Percentiles rank a stretch among this genome's conserved stretches.
Evolutionary conservation across 2,888 invertebrate species (phyloP).

Genomic region (Physocephala rufipes): DNA sequence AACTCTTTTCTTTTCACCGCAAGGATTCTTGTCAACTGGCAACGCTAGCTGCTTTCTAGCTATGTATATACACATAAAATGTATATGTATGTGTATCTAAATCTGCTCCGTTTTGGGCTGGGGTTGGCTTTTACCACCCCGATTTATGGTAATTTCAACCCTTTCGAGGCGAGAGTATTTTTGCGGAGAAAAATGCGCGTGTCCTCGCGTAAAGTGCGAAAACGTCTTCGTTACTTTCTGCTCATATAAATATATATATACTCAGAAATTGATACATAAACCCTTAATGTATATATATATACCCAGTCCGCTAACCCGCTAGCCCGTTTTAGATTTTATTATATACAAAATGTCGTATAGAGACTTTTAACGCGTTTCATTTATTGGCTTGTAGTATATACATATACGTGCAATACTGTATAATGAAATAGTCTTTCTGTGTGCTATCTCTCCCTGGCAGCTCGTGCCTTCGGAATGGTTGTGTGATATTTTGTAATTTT

Average conservation of each 20-base stretch:
- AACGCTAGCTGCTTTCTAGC: slow-evolving; percentile 7
- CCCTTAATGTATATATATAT: neutral
- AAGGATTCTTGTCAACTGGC: slow-evolving; percentile 12
- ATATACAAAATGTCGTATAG: too few species aligned
- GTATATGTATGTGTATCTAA: neutral
- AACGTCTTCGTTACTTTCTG: slow-evolving; percentile 11
- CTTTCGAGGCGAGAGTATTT: slow-evolving; percentile 13
- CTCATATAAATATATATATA: slow-evolving; percentile 8
- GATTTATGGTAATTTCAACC: slow-evolving; percentile 30
- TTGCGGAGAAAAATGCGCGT: slow-evolving; percentile 29
- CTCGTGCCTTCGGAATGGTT: slow-evolving; percentile 20
- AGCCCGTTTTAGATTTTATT: too few species aligned
- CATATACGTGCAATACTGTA: neutral
- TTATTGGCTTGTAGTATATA: neutral
- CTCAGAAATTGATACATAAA: neutral
- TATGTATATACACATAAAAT: neutral
- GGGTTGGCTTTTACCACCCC: slow-evolving; percentile 18
- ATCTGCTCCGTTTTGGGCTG: neutral
- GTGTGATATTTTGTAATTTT: neutral
- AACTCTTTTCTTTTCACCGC: neutral
- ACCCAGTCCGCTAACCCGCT: too few species aligned
- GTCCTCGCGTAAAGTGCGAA: slow-evolving; percentile 18
- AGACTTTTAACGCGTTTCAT: neutral
- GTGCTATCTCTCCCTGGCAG: neutral
- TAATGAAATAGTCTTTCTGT: neutral